Conservation (phyloP, 2,888 invertebrate species). For the Ctenicera cuprea region DNA sequence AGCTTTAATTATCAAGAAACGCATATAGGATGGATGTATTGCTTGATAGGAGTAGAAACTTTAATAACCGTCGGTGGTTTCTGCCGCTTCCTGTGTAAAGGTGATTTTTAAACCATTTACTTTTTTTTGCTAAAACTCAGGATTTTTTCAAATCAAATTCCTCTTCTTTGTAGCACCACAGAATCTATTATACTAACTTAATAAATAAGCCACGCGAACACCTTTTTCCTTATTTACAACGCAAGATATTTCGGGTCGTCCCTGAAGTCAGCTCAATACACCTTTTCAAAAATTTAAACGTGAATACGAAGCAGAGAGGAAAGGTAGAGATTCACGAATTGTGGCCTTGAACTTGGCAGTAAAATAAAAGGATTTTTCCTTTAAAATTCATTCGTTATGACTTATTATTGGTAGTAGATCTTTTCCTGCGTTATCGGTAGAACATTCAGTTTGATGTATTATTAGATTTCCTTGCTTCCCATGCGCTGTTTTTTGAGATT, state of each 20-base stretch:
- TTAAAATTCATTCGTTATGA: background rate
- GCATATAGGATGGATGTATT: too few species aligned
- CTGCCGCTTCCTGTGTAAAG: too few species aligned
- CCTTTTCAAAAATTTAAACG: slow-evolving; percentile 23
- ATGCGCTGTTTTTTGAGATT: too few species aligned
- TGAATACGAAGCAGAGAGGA: background rate
- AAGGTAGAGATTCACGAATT: background rate
- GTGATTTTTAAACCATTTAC: too few species aligned
- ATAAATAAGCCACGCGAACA: slow-evolving; percentile 2
- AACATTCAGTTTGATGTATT: background rate
- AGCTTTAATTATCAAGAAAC: too few species aligned
- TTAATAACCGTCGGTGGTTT: too few species aligned
- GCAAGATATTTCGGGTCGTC: background rate
- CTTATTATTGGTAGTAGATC: background rate
- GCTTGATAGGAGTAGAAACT: too few species aligned
- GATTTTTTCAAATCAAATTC: background rate
- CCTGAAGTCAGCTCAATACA: slow-evolving; percentile 2
- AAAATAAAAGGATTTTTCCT: background rate
- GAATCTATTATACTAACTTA: background rate
- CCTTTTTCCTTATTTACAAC: slow-evolving; percentile 19
- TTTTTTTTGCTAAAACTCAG: too few species aligned
- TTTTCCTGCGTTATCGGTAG: background rate
- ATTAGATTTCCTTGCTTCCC: background rate
- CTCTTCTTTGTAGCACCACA: background rate
- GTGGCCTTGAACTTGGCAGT: background rate